Percentiles rank a stretch among this genome's conserved stretches.
phyloP scores from a whole-genome alignment of 2,113 vertebrate genomes.

The Hyaena hyaena region DNA sequence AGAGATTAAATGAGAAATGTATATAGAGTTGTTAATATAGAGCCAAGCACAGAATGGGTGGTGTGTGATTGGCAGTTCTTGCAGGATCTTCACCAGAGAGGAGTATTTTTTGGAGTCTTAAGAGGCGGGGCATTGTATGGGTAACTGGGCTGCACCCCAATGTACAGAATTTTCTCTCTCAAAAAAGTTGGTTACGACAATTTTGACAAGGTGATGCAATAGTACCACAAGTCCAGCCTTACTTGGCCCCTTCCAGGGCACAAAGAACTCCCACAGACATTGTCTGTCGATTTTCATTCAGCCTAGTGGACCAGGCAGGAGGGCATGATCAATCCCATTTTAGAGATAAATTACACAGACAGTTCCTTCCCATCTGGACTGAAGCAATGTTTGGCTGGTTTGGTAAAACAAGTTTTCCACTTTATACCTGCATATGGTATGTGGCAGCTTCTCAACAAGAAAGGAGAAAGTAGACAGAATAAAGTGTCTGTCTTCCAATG shows the following conservation, averaged over 20 bases:
- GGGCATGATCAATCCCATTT: neutral
- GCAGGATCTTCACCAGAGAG: neutral
- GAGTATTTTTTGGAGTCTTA: neutral
- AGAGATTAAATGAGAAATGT: neutral
- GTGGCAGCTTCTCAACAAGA: neutral
- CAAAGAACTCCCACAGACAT: neutral
- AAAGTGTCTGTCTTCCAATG: neutral
- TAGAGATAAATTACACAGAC: neutral
- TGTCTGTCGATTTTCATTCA: neutral
- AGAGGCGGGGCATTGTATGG: fast-evolving
- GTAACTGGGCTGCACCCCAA: neutral
- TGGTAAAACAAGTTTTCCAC: neutral
- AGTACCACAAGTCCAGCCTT: neutral
- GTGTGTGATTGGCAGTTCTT: neutral
- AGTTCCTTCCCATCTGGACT: too few species aligned
- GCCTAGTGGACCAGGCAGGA: neutral
- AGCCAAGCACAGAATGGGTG: neutral
- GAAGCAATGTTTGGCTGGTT: neutral
- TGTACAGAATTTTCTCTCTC: neutral
- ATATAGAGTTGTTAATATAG: neutral
- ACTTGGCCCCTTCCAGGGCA: neutral
- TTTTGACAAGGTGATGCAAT: fast-evolving
- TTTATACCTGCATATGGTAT: neutral
- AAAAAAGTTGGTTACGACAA: neutral
- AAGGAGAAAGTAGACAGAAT: neutral